A percentile compares a stretch with the other conserved stretches of the same genome.
Conservation (phyloP, 2,888 invertebrate species). For the Geophilus truncorum region DNA sequence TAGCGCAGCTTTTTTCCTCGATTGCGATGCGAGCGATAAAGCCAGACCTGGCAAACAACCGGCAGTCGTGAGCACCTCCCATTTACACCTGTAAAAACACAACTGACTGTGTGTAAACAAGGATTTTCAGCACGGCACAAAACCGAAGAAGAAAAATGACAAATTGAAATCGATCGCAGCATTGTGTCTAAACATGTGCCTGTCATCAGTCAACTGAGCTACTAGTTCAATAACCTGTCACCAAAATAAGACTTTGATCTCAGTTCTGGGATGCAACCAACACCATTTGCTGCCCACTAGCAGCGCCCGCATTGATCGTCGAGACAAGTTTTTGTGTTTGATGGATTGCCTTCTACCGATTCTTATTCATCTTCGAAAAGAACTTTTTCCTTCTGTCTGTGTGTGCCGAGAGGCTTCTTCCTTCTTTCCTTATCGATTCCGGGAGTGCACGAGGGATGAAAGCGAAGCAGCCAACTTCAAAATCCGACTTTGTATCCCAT, state of each 20-base stretch:
- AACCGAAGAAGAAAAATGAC: neutral
- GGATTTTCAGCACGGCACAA: neutral
- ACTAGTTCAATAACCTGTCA: constrained; percentile 11
- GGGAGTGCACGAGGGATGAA: neutral
- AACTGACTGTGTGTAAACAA: neutral
- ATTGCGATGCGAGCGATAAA: neutral
- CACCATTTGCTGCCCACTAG: neutral
- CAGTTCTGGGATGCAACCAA: neutral
- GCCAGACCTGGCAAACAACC: neutral
- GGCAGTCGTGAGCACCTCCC: neutral
- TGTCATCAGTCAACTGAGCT: neutral
- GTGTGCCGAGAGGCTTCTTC: neutral
- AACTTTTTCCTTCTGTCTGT: neutral
- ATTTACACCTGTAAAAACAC: neutral
- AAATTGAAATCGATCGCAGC: neutral
- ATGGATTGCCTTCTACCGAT: constrained; percentile 4
- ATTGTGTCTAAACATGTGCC: neutral
- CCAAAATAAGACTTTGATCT: constrained; percentile 10
- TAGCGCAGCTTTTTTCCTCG: neutral
- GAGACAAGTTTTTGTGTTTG: neutral
- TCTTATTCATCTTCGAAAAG: constrained; percentile 6
- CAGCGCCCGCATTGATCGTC: neutral
- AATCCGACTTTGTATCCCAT: constrained; percentile 3
- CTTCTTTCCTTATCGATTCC: neutral
- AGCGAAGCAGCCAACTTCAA: neutral